These are phyloP conservation scores for Dasysyrphus tricinctus DNA, from an alignment of 2,888 invertebrate species.

Conservation along the genomic window DNA sequence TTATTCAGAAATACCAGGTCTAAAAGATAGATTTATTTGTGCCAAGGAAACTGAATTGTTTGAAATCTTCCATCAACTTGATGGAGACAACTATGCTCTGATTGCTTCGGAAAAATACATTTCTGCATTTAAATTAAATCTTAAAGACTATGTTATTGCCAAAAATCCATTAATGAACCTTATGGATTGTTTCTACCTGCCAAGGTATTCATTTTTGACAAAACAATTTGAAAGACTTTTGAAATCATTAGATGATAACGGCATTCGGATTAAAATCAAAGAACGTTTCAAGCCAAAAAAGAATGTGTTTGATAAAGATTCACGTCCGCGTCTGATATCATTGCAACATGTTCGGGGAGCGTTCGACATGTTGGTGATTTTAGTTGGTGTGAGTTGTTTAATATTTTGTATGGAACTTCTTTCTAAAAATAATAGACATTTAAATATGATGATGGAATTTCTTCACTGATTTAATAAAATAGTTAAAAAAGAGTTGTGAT, in stretches of 20 bases:
- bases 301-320: background rate
- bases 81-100: background rate
- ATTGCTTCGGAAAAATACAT: slow-evolving; percentile 17
- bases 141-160: background rate
- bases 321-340: background rate
- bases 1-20: background rate
- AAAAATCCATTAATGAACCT: background rate
- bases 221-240: background rate
- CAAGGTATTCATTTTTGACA: slow-evolving; percentile 3
- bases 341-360: slow-evolving; percentile 1
- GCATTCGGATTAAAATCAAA: background rate
- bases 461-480: background rate
- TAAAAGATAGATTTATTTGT: background rate
- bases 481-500: too few relatives aligned
- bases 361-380: background rate
- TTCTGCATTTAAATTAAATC: background rate
- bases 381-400: background rate
- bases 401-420: slow-evolving; percentile 5
- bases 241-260: background rate
- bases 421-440: background rate
- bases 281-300: background rate
- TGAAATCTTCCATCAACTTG: background rate
- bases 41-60: background rate
- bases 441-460: background rate
- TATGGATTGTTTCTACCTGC: slow-evolving; percentile 1